Base-by-base conservation (phyloP, 2,113 vertebrate genomes). In the Suncus etruscus region DNA sequence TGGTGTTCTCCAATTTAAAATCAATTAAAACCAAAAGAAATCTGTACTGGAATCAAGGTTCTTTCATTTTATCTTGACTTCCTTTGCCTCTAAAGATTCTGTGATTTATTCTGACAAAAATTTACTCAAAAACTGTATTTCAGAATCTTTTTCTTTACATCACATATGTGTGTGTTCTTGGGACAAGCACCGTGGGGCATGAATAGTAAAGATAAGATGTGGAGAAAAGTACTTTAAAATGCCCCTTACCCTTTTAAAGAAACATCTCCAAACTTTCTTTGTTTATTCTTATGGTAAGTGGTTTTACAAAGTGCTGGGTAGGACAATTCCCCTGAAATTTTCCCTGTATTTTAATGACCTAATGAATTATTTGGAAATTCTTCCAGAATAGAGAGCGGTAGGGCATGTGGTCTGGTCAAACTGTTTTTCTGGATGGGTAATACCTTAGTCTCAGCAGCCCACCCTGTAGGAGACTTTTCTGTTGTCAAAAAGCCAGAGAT, bases 251-350 rank as follows among this genome's bases (percentile, higher is more conserved):
- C 70, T 39, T 92, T 91, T 91, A 86, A 91, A 90, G 92, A 90
- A 94, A 85, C 45, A 78, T 91, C 89, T 88, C 77, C 74, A 90
- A 75, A 77, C 24, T 92, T 69, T 78, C 88, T 89, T 78, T 95
- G 92, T 96, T 97, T 96, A 92, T 95, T 95, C 86, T 96, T 89
- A 86, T 92, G 95, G 93, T 92, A 84, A 95, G 95, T 92, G 96
- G 96, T 96, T 97, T 95, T 92, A 83, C 87, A 92, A 97, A 95
- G 86, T 96, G 88, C 95, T 92, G 90, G 92, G 92, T 94, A 92
- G 81, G 83, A 94, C 89, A 92, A 95, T 95, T 96, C 94, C 83
- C 73, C 92, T 96, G 89, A 96, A 96, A 90, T 83, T 93, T 96
- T 51, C 89, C 92, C 54, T 94, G 86, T 45, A 90, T 91, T 95